Evolutionary conservation across 1,140 invertebrate species (phyloP).

Genomic region (Drosophila takahashii): DNA sequence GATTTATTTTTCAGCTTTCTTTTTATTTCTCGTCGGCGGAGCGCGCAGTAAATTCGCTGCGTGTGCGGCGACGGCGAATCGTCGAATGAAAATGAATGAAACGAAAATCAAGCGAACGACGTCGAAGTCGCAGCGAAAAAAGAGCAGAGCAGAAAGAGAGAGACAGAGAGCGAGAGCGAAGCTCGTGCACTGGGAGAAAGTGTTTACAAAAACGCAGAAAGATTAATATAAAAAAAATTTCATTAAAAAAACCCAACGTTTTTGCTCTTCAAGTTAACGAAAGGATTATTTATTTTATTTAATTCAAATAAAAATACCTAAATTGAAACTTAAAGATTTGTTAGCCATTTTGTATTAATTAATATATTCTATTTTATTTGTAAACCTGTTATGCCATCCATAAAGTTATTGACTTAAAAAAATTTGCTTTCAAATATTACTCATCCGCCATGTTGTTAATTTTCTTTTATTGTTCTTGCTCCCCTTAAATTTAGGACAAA

Average conservation of each 20-base stretch:
- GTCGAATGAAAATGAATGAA: slow-evolving; percentile 39
- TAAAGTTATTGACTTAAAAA: no score
- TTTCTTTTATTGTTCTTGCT: background rate
- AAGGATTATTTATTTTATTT: no score
- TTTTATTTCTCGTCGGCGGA: slow-evolving; percentile 11
- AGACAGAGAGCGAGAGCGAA: background rate
- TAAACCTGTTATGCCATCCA: no score
- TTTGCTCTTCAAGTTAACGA: no score
- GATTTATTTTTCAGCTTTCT: slow-evolving; percentile 17
- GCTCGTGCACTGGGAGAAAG: background rate
- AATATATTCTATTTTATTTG: no score
- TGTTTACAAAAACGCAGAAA: background rate
- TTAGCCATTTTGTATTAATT: no score
- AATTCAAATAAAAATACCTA: no score
- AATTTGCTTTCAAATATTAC: background rate
- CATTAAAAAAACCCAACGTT: no score
- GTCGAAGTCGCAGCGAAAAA: slow-evolving; percentile 13
- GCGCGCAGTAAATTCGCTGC: slow-evolving; percentile 32
- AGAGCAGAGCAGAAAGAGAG: slow-evolving; percentile 6
- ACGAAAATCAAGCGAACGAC: slow-evolving; percentile 12
- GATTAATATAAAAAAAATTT: no score
- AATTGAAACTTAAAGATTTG: no score
- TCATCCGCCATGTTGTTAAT: background rate
- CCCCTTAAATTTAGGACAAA: background rate
- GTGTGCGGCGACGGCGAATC: slow-evolving; percentile 39